These are phyloP conservation scores for Cygnus olor DNA, from an alignment of 2,797 vertebrate genomes.

Conservation along the genomic window DNA sequence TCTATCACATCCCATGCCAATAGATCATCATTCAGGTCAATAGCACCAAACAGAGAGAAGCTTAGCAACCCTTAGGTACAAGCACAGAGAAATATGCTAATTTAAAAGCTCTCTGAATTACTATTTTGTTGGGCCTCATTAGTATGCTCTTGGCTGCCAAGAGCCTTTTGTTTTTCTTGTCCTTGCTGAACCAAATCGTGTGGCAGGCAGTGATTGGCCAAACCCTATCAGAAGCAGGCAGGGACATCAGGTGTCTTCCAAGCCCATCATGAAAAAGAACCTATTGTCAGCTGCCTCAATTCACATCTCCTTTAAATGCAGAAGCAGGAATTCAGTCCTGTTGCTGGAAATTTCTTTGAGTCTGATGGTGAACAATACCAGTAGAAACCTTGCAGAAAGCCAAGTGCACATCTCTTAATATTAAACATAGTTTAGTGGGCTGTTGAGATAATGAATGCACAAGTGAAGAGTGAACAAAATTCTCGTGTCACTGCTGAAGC, in stretches of 20 bases:
- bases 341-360: not conserved
- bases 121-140: constrained; percentile 63
- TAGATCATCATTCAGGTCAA: constrained; percentile 60
- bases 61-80: constrained; percentile 52
- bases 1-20: constrained; percentile 34
- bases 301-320: not conserved
- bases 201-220: not conserved
- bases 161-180: constrained; percentile 7
- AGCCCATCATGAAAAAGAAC: not conserved
- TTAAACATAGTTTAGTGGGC: not conserved
- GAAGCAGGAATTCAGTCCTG: not conserved
- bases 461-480: not conserved
- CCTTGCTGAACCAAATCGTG: not conserved
- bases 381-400: not conserved
- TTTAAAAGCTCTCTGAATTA: constrained; percentile 60
- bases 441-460: constrained; percentile 28
- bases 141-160: constrained; percentile 54
- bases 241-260: constrained; percentile 22
- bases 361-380: not conserved
- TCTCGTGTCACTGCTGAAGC: not conserved
- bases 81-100: constrained; percentile 55
- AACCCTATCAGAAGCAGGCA: constrained; percentile 6
- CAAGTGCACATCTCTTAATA: not conserved
- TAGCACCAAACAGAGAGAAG: constrained; percentile 38
- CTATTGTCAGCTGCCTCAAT: not conserved